Percentiles rank a stretch among this genome's conserved stretches.
phyloP scores from a whole-genome alignment of 2,888 invertebrate genomes.

The Alloplasta piceator region DNA sequence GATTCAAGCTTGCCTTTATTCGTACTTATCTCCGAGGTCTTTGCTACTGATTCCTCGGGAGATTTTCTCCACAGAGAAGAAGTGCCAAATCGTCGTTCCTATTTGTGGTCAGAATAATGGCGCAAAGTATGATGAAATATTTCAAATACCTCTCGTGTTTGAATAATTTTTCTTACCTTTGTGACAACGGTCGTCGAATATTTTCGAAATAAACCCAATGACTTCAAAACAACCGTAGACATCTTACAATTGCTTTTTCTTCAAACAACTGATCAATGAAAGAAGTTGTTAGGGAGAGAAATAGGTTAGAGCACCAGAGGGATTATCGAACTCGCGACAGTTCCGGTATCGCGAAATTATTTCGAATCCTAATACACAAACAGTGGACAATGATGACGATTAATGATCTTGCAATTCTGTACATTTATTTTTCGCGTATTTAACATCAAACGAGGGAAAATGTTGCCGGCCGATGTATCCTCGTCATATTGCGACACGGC shows the following conservation, averaged over 20 bases:
- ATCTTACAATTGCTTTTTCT: conserved; percentile 57
- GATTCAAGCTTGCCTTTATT: no score
- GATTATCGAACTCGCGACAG: background rate
- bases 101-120: background rate
- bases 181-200: conserved; percentile 38
- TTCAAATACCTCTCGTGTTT: background rate
- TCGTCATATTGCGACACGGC: background rate
- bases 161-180: conserved; percentile 60
- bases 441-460: background rate
- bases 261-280: background rate
- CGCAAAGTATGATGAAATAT: background rate
- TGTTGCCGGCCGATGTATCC: background rate
- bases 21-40: no score
- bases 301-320: conserved; percentile 44
- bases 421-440: background rate
- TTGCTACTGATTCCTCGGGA: background rate
- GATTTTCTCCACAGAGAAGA: conserved; percentile 14
- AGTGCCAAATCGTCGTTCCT: conserved; percentile 59
- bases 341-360: conserved; percentile 5
- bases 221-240: conserved; percentile 64
- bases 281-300: background rate
- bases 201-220: conserved; percentile 55
- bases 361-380: background rate
- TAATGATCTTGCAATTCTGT: background rate
- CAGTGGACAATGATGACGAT: background rate